Base-by-base conservation (phyloP, 2,797 vertebrate genomes). In the Galaxias olidus region DNA sequence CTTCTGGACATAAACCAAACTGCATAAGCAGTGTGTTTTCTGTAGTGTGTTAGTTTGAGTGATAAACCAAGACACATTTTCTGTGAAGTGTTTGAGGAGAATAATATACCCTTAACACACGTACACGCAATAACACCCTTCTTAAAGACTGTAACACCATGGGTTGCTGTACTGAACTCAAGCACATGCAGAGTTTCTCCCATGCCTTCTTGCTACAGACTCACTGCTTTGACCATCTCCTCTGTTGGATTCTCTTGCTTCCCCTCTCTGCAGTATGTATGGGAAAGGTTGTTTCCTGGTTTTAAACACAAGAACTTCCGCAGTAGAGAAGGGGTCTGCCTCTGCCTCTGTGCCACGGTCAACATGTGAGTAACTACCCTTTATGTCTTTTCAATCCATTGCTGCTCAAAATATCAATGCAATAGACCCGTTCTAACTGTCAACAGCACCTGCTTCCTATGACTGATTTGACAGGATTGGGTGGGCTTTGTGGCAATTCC, bases 271-370 rank as follows among this genome's bases (percentile, higher is more conserved):
- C 87, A 98, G 97, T 94, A 92, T 63, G 72, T 98, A 79, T 99
- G 96, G 97, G 96, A 98, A 83, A 94, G 92, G 72, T 90, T 98
- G 79, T 83, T 93, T 84, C 84, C 88, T 80, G 93, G 94, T 72
- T 98, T 98, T 82, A 99, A 98, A 86, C 97, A 99, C 89, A 99
- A 98, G 93, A 99, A 98, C 90, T 96, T 94, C 91, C 94, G 95
- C 82, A 94, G 93, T 82, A 93, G 97, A 88, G 97, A 99, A 90
- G 96, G 95, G 78, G 74, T 96, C 69, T 98, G 96, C 86, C 88
- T 96, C 59, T 96, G 95, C 89, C 93, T 99, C 81, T 91, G 92
- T 80, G 90, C 95, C 86, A 96, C 96, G 15, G 91, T 98, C 74
- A 93, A 87, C 87, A 89, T 63, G 96, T 98, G 93, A 96, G 96